Conservation (phyloP, 2,888 invertebrate genomes). For the Oscheius myriophilus region DNA sequence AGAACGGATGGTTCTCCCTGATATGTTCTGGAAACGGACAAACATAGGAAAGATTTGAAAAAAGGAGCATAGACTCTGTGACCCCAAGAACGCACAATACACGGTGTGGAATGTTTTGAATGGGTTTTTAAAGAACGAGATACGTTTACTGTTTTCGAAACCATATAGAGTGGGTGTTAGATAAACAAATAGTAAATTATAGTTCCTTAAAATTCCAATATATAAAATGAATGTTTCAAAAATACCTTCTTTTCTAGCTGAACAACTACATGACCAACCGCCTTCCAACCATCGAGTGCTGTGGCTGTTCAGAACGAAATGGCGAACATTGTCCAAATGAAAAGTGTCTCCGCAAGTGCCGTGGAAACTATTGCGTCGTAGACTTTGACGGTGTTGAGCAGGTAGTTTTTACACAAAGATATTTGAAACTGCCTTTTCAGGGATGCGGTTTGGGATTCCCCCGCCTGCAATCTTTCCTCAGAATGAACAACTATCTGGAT, state of each 20-base stretch:
- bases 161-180: too few species aligned
- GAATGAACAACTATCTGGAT: conserved; percentile 60
- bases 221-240: too few species aligned
- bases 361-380: conserved; percentile 69
- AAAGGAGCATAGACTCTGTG: too few species aligned
- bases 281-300: conserved; percentile 67
- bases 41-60: too few species aligned
- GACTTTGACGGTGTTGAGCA: conserved; percentile 69
- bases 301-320: conserved; percentile 64
- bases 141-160: too few species aligned
- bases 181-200: too few species aligned
- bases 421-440: conserved; percentile 34
- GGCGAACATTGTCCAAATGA: conserved; percentile 63
- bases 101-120: too few species aligned
- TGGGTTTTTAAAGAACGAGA: too few species aligned
- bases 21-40: too few species aligned
- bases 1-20: too few species aligned
- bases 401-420: conserved; percentile 16
- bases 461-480: conserved; percentile 64
- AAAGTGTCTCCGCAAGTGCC: conserved; percentile 60
- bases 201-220: too few species aligned
- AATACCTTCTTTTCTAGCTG: conserved; percentile 44
- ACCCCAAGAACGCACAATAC: too few species aligned
- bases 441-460: conserved; percentile 68
- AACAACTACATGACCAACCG: conserved; percentile 61